Evolutionary conservation across 1,140 invertebrate genomes (phyloP), one percentile per base, ranked within the genome.

Genomic region (Drosophila auraria): DNA sequence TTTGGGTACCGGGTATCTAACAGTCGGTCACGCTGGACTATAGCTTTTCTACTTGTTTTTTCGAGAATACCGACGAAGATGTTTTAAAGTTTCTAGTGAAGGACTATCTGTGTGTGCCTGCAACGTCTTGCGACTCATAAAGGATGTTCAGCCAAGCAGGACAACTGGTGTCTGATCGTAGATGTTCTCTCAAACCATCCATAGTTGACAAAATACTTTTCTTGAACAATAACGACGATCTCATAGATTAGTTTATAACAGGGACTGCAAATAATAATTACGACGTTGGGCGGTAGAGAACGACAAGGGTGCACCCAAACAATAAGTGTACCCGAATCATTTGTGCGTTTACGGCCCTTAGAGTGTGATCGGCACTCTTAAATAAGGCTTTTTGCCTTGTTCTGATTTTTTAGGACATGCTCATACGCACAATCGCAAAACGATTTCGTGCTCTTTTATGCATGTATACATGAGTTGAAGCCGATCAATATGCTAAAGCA

Each of bases 241-340:
- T 30, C 6, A 30, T 30, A 30, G 27, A 30, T 30, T 30, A 30
- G 27, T 30, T 30, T 30, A 30, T 30, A 30, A 30, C 20, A 20
- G 20, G 20, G 20, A 20, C 20, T 20, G 20, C 20, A 20, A 20
- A 20, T 20, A 20, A 20, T 20, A 20, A 20, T 20, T 20, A 20
- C 20, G 20, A 20, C 20, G 20, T 20, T 20, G 20, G 20, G 20
- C 20, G 20, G 20, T 20, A 27, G 27, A 33, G 59, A 75, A 58
- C 56, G 59, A 51, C 72, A 61, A 63, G 38, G 56, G 40, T 63
- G 54, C 61, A 63, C 49, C 50, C 61, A 11, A 56, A 64, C 42
- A 64, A 56, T 64, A 64, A 64, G 51, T 64, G 62, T 64, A 64
- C 62, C 51, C 38, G 51, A 56, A 56, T 64, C 62, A 64, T 64